Evolutionary conservation across 2,113 vertebrate genomes (phyloP).

Genomic region (Calidris pugnax): DNA sequence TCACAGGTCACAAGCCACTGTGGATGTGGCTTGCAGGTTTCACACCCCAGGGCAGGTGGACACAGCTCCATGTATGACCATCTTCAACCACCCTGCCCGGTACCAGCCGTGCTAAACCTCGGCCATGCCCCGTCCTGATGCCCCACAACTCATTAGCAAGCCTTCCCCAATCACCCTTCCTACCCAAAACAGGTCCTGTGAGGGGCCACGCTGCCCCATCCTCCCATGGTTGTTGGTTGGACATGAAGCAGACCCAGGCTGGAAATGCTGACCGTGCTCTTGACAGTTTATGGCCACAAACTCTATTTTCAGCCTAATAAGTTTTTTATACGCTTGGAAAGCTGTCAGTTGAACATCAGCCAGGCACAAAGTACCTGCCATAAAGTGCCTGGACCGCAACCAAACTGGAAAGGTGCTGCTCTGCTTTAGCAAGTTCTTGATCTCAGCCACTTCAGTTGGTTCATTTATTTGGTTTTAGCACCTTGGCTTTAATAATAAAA

Average conservation of each 20-base stretch:
- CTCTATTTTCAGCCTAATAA: constrained; percentile 77
- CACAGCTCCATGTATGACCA: not conserved
- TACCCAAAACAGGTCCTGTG: not conserved
- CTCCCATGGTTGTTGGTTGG: not conserved
- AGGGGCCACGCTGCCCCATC: not conserved
- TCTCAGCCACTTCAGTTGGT: fast-evolving
- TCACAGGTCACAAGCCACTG: too few relatives aligned
- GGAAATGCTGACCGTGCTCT: constrained; percentile 13
- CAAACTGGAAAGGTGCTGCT: not conserved
- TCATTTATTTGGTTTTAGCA: not conserved
- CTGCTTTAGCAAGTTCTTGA: not conserved
- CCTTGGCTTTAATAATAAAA: not conserved
- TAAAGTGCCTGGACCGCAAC: constrained; percentile 4
- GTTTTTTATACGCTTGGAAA: constrained; percentile 72
- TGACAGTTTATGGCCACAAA: constrained; percentile 53
- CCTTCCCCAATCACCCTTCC: not conserved
- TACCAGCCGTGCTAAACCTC: not conserved
- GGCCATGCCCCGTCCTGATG: fast-evolving
- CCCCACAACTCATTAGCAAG: not conserved
- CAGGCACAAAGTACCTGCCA: constrained; percentile 70
- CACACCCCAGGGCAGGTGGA: not conserved
- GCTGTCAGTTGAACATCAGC: constrained; percentile 63
- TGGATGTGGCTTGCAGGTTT: not conserved
- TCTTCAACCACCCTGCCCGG: not conserved
- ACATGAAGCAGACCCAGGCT: not conserved